A percentile compares a stretch with the other conserved stretches of the same genome.
phyloP scores from a whole-genome alignment of 2,113 vertebrate genomes.

The Poeciliopsis turrubarensis region DNA sequence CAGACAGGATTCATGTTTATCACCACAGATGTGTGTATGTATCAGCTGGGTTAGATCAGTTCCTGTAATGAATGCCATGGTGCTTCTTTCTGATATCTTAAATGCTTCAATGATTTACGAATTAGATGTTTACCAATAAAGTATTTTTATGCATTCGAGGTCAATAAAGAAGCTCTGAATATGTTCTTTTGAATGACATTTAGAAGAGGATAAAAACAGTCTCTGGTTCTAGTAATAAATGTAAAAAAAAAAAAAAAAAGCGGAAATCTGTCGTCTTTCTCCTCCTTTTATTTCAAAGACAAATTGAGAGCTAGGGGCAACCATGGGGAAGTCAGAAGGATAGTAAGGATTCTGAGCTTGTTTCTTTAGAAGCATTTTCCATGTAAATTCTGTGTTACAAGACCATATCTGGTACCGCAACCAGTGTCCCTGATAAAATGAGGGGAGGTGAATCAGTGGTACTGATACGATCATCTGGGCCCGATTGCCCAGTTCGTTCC shows the following conservation, averaged over 20 bases:
- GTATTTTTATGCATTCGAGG: not conserved
- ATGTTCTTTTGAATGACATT: not conserved
- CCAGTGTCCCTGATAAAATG: no score
- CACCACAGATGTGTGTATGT: not conserved
- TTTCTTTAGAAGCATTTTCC: no score
- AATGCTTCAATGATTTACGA: not conserved
- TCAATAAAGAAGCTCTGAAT: not conserved
- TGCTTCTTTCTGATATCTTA: not conserved
- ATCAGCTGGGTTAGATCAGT: not conserved
- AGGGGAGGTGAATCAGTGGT: no score
- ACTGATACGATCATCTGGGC: no score
- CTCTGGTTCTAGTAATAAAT: not conserved
- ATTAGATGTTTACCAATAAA: not conserved
- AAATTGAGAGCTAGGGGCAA: not conserved
- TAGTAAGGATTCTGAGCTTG: no score
- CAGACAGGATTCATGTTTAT: not conserved
- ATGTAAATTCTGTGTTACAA: no score
- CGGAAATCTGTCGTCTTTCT: not conserved
- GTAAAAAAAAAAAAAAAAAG: not conserved
- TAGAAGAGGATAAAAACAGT: not conserved
- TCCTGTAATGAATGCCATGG: not conserved
- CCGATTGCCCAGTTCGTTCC: no score
- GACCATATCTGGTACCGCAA: no score
- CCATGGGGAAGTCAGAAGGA: not conserved
- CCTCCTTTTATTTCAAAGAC: not conserved